Conservation (phyloP, 2,113 vertebrate genomes). For the Haliaeetus leucogaster region DNA sequence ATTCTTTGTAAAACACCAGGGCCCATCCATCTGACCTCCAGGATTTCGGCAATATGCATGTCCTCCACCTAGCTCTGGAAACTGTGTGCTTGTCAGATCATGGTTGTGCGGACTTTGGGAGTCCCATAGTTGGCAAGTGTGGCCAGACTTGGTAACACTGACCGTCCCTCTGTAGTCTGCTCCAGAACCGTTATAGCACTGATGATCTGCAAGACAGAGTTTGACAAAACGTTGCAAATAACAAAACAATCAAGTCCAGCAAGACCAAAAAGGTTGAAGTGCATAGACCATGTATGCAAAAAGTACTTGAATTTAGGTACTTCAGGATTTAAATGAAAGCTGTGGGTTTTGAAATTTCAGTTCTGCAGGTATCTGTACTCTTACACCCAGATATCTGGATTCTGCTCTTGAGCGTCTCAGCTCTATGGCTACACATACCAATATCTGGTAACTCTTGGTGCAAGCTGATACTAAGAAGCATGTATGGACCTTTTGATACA, state of each 20-base stretch:
- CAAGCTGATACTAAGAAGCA: neutral
- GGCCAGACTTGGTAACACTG: constrained; percentile 87
- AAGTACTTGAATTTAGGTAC: neutral
- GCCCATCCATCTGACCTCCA: constrained; percentile 90
- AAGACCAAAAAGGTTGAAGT: neutral
- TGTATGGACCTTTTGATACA: neutral
- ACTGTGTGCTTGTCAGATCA: constrained; percentile 78
- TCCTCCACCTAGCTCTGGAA: constrained; percentile 87
- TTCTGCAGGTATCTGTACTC: neutral
- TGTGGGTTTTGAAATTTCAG: neutral
- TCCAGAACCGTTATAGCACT: constrained; percentile 92
- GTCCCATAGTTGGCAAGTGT: constrained; percentile 90
- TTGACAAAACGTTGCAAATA: neutral
- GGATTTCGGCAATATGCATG: constrained; percentile 96
- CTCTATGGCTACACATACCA: neutral
- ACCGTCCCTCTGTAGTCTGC: constrained; percentile 86
- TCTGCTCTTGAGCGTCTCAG: neutral
- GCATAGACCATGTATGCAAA: rapidly evolving
- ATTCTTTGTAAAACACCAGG: constrained; percentile 97
- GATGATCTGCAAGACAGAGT: constrained; percentile 80
- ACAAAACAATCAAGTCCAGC: neutral
- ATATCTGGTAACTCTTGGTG: neutral
- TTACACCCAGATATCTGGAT: neutral
- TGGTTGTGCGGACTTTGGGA: constrained; percentile 90
- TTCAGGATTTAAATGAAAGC: neutral